These are phyloP conservation scores for Tenebrio molitor DNA, from an alignment of 1,140 invertebrate species.

Conservation along the genomic window DNA sequence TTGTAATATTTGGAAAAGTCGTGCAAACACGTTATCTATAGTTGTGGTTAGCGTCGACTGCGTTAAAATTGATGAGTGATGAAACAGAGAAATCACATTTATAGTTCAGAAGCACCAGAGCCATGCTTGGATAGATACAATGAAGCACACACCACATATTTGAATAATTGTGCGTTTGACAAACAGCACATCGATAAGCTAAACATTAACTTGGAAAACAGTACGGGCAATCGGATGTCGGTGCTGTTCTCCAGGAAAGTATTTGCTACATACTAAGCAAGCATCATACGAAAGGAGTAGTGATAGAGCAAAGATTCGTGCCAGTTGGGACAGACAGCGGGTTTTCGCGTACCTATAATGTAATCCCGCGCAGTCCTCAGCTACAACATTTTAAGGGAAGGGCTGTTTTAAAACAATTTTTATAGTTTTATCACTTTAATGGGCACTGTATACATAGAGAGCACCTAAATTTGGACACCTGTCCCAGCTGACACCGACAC, in stretches of 20 bases:
- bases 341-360: slow-evolving; percentile 60
- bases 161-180: neutral
- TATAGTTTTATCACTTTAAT: slow-evolving; percentile 50
- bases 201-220: slow-evolving; percentile 34
- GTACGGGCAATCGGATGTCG: neutral
- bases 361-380: slow-evolving; percentile 49
- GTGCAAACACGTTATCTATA: neutral
- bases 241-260: slow-evolving; percentile 12
- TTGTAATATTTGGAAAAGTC: neutral
- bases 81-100: slow-evolving; percentile 15
- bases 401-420: slow-evolving; percentile 44
- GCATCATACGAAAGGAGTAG: slow-evolving; percentile 49
- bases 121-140: slow-evolving; percentile 23
- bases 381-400: slow-evolving; percentile 36
- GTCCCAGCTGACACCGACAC: slow-evolving; percentile 66
- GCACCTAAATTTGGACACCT: slow-evolving; percentile 61
- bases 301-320: slow-evolving; percentile 66
- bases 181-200: slow-evolving; percentile 7
- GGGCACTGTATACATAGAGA: slow-evolving; percentile 55
- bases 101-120: slow-evolving; percentile 3
- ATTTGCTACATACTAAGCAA: slow-evolving; percentile 46
- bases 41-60: neutral
- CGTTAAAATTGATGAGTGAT: slow-evolving; percentile 14
- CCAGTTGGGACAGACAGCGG: slow-evolving; percentile 71
- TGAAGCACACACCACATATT: slow-evolving; percentile 23